Percentiles rank a stretch among this genome's conserved stretches.
Conservation (phyloP, 2,797 vertebrate genomes). For the Allobates femoralis region DNA sequence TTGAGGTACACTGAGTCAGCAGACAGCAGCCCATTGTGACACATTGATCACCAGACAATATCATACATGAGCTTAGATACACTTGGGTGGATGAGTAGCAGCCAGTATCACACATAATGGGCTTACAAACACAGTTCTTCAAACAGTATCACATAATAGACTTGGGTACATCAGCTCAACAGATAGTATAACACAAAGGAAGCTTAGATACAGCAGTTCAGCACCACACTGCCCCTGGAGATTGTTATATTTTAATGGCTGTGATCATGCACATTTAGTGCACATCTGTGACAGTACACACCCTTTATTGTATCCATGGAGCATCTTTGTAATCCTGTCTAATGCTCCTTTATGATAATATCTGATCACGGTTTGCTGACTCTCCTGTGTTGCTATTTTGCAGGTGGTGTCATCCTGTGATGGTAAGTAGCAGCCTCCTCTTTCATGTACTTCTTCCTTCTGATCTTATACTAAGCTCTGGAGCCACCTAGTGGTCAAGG, state of each 20-base stretch:
- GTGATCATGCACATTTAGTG: not conserved
- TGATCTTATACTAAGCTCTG: not conserved
- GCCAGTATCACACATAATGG: too few species aligned
- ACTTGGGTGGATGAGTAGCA: too few species aligned
- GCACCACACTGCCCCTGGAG: not conserved
- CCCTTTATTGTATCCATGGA: not conserved
- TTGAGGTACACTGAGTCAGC: too few species aligned
- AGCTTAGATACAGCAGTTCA: not conserved
- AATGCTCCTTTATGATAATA: not conserved
- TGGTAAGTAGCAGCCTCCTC: not conserved
- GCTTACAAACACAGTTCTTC: too few species aligned
- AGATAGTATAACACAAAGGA: not conserved
- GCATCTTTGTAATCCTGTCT: not conserved
- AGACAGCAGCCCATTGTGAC: too few species aligned
- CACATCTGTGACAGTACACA: not conserved
- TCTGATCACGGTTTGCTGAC: not conserved
- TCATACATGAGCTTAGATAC: too few species aligned
- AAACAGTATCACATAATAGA: too few species aligned
- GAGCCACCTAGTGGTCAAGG: not conserved
- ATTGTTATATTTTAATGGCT: not conserved
- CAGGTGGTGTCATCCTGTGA: conserved; percentile 28
- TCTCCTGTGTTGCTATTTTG: not conserved
- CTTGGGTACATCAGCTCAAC: too few species aligned
- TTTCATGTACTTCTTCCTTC: not conserved
- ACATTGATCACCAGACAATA: too few species aligned